Percentiles rank a stretch among this genome's conserved stretches.
Evolutionary conservation across 1,140 invertebrate genomes (phyloP).

Genomic region (Calosoma granatense): DNA sequence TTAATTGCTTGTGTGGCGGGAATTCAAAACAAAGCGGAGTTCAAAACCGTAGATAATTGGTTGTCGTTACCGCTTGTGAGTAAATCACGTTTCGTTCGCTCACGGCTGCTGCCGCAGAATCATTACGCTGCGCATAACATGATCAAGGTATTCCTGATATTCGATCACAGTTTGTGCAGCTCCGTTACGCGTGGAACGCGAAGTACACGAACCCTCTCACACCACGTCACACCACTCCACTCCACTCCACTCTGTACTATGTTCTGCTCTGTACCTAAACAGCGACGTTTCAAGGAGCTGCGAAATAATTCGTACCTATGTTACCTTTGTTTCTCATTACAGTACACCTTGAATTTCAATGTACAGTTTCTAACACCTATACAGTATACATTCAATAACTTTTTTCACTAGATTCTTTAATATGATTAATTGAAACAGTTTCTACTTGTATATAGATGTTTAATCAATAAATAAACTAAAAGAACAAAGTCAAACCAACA

Average conservation of each 20-base stretch:
- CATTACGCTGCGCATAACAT: slow-evolving; percentile 1
- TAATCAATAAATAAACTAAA: no score
- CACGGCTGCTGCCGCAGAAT: neutral
- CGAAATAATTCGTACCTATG: no score
- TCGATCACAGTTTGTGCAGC: neutral
- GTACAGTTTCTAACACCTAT: no score
- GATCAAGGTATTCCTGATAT: slow-evolving; percentile 6
- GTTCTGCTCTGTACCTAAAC: neutral
- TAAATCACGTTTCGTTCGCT: slow-evolving; percentile 1
- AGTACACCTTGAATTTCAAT: no score
- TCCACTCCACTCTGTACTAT: neutral
- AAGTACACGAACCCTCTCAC: neutral
- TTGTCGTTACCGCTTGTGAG: neutral
- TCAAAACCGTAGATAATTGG: slow-evolving; percentile 4
- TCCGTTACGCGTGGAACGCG: neutral
- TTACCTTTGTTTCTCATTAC: no score
- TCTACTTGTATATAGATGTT: no score
- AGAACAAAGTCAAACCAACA: no score
- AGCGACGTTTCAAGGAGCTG: no score
- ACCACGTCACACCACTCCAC: neutral
- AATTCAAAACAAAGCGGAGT: slow-evolving; percentile 1
- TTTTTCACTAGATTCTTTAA: no score
- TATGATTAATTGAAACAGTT: no score
- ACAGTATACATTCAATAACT: no score
- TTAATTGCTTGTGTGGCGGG: neutral